Conservation (phyloP, 2,113 vertebrate species). For the Cottus gobio region DNA sequence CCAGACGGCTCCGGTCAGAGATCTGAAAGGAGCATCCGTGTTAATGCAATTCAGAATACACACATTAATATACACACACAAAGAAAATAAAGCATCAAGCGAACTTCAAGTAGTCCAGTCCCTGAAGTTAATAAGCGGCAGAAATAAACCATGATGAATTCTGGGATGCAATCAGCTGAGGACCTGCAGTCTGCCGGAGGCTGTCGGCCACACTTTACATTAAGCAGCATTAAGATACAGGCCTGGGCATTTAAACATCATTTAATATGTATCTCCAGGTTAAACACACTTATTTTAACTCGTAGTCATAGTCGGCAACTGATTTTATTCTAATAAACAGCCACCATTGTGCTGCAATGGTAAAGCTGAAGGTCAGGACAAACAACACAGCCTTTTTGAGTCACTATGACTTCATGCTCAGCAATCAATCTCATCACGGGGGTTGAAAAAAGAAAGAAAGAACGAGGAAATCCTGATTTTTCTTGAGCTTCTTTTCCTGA, state of each 20-base stretch:
- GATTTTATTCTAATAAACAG: not conserved
- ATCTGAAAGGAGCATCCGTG: not conserved
- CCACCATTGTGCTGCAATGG: not conserved
- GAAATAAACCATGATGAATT: not conserved
- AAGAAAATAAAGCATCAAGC: not conserved
- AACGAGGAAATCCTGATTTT: not conserved
- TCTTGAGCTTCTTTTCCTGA: not conserved
- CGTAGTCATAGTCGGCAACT: not conserved
- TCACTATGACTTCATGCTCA: not conserved
- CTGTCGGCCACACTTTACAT: not conserved
- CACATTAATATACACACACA: not conserved
- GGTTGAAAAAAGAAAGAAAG: too few species aligned
- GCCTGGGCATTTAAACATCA: not conserved
- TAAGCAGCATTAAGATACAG: slow-evolving; percentile 14
- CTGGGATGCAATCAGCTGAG: slow-evolving; percentile 3
- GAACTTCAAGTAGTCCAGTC: not conserved
- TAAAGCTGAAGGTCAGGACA: not conserved
- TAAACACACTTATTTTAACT: not conserved
- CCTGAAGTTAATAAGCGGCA: not conserved
- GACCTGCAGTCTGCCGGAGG: slow-evolving; percentile 7
- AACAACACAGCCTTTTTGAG: not conserved
- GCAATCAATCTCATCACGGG: not conserved
- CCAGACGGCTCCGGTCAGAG: not conserved
- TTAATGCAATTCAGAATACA: not conserved
- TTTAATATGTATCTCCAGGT: not conserved